Conservation (phyloP, 92 coral and sea anemone species). For the Parazoanthus swiftii region DNA sequence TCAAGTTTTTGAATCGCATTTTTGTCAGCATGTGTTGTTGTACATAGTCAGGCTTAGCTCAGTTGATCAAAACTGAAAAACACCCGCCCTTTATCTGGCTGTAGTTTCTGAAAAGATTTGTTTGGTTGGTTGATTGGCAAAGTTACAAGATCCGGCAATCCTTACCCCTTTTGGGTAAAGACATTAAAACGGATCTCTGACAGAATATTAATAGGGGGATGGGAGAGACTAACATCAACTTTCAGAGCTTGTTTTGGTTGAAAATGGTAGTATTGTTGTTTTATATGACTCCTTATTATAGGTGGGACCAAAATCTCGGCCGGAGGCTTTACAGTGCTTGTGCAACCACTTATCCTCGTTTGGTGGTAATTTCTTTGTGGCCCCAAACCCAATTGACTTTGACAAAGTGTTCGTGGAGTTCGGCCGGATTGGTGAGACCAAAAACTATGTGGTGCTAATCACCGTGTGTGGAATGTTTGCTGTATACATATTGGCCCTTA, state of each 20-base stretch:
- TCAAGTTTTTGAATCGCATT: too few species aligned
- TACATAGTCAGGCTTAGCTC: not conserved
- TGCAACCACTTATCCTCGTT: slow-evolving; percentile 91
- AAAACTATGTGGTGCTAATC: slow-evolving; percentile 78
- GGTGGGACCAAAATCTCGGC: slow-evolving; percentile 75
- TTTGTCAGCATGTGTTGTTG: too few species aligned
- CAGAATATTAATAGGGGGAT: too few species aligned
- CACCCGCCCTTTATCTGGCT: too few species aligned
- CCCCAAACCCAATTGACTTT: slow-evolving; percentile 95
- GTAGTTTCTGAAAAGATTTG: too few species aligned
- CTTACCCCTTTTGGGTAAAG: too few species aligned
- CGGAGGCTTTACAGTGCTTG: slow-evolving; percentile 70
- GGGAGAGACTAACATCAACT: too few species aligned
- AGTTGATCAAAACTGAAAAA: too few species aligned
- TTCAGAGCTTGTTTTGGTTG: not conserved
- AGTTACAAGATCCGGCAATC: too few species aligned
- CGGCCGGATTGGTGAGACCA: slow-evolving; percentile 69
- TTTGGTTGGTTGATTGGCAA: too few species aligned
- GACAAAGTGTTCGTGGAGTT: slow-evolving; percentile 70
- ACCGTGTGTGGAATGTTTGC: slow-evolving; percentile 78
- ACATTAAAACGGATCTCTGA: too few species aligned
- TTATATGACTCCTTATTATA: not conserved
- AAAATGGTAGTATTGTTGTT: too few species aligned
- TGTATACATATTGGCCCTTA: slow-evolving; percentile 72
- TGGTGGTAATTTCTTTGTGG: slow-evolving; percentile 93